Percentiles rank a stretch among this genome's conserved stretches.
These are phyloP conservation scores for Vultur gryphus DNA, from an alignment of 2,797 vertebrate genomes.

Conservation along the genomic window DNA sequence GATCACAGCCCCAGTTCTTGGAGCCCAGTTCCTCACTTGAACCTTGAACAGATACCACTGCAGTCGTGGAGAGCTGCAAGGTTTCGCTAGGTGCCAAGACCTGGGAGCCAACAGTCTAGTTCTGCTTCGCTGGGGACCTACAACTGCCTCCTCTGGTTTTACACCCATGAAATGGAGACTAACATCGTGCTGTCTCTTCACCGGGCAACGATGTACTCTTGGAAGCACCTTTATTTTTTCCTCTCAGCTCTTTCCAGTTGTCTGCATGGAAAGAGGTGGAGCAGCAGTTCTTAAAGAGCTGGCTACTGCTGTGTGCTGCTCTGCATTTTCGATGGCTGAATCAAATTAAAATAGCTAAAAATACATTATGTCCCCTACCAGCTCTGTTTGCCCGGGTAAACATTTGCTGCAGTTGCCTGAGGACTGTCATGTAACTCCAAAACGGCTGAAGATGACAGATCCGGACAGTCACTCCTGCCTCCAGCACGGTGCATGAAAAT, in stretches of 20 bases:
- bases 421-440: not conserved
- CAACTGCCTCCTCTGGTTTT: not conserved
- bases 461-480: not conserved
- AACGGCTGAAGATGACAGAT: not conserved
- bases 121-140: not conserved
- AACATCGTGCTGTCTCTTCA: not conserved
- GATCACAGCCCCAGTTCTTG: not conserved
- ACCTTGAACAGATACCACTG: not conserved
- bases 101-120: too few species aligned
- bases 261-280: not conserved
- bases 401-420: not conserved
- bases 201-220: not conserved
- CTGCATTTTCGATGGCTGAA: not conserved
- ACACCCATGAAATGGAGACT: not conserved
- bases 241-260: not conserved
- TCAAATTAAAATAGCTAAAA: not conserved
- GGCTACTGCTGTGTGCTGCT: not conserved
- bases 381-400: not conserved
- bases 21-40: not conserved
- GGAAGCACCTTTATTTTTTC: not conserved
- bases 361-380: not conserved
- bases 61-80: not conserved
- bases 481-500: fast-evolving
- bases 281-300: not conserved
- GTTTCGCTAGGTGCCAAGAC: not conserved